phyloP scores from a whole-genome alignment of 1,140 invertebrate species.

The Belonocnema kinseyi region DNA sequence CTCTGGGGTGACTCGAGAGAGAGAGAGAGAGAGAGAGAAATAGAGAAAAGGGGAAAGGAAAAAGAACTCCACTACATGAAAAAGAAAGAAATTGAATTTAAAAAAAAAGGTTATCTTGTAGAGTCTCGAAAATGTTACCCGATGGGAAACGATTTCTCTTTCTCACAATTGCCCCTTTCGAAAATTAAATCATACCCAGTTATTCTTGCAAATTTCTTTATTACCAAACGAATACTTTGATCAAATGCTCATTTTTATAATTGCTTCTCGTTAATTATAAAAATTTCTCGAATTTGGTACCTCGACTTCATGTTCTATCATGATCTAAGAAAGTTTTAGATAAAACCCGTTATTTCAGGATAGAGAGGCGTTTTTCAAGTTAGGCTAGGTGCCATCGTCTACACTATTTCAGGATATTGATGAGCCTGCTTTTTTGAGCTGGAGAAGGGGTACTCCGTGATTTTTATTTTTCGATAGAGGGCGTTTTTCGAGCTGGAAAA shows the following conservation, averaged over 20 bases:
- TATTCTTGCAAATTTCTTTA: background rate
- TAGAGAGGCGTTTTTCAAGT: too few relatives aligned
- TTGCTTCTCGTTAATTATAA: background rate
- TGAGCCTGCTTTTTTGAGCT: too few relatives aligned
- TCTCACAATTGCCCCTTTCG: background rate
- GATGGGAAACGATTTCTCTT: conserved; percentile 24
- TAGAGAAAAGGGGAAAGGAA: conserved; percentile 24
- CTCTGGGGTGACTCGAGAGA: conserved; percentile 29
- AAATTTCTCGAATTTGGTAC: too few relatives aligned
- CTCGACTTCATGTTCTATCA: too few relatives aligned
- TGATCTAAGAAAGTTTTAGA: too few relatives aligned
- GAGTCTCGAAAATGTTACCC: conserved; percentile 22
- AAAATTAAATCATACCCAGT: background rate
- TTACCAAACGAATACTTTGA: background rate
- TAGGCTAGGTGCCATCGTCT: too few relatives aligned
- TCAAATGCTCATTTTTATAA: background rate
- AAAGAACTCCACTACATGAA: conserved; percentile 30
- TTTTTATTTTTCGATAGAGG: too few relatives aligned
- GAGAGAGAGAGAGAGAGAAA: background rate
- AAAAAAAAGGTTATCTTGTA: background rate
- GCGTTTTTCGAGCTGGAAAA: too few relatives aligned
- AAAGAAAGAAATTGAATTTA: conserved; percentile 18
- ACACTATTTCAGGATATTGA: too few relatives aligned
- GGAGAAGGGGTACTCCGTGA: too few relatives aligned
- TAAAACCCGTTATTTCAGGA: too few relatives aligned